Conservation (phyloP, 23 tunicate genomes). For the Ascidia mentula region DNA sequence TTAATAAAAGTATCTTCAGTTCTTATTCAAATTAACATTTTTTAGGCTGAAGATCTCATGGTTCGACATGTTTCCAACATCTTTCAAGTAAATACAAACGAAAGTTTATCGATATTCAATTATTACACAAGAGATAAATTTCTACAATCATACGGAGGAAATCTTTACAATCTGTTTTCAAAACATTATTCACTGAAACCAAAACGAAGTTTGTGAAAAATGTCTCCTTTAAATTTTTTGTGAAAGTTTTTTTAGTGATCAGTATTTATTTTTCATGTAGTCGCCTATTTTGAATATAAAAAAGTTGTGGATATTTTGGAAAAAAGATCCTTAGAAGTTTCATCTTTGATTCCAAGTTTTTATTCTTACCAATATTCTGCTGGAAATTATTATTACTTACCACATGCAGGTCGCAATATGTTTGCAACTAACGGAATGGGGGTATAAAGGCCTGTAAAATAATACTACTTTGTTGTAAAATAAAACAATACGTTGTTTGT, state of each 20-base stretch:
- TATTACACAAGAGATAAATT: background rate
- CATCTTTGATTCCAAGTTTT: background rate
- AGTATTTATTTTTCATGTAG: background rate
- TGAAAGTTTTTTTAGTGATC: background rate
- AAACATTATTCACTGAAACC: background rate
- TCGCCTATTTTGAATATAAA: background rate
- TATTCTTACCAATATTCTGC: background rate
- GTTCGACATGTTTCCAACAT: too few relatives aligned
- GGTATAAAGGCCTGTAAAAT: too few relatives aligned
- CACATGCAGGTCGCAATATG: background rate
- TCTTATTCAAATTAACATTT: too few relatives aligned
- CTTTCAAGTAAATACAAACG: background rate
- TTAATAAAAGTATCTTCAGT: too few relatives aligned
- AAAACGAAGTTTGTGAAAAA: background rate
- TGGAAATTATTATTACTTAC: background rate
- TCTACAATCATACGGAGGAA: background rate
- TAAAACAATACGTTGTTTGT: too few relatives aligned
- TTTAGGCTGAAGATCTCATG: too few relatives aligned
- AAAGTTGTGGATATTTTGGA: background rate
- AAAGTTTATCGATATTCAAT: background rate
- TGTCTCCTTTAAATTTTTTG: too few relatives aligned
- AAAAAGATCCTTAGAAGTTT: background rate
- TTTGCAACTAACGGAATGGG: background rate
- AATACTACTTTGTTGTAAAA: too few relatives aligned
- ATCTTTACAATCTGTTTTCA: background rate